These are phyloP conservation scores for Serripes groenlandicus DNA, from an alignment of 2,888 invertebrate genomes.

Conservation along the genomic window DNA sequence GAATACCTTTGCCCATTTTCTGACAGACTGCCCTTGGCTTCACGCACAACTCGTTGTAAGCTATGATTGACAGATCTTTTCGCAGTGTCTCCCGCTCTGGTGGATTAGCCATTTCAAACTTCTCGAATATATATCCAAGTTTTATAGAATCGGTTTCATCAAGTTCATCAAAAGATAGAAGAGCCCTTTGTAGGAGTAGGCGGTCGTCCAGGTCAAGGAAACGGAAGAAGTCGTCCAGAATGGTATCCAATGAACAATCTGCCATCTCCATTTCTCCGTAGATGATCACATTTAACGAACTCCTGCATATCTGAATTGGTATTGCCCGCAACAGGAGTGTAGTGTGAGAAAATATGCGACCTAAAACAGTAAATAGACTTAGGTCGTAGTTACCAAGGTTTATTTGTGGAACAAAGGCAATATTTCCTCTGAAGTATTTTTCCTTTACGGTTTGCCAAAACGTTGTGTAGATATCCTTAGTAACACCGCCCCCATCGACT, in stretches of 20 bases:
- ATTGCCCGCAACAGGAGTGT: background rate
- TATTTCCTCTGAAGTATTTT: background rate
- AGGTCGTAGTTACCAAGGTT: background rate
- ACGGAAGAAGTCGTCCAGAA: background rate
- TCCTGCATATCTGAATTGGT: background rate
- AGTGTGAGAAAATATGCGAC: background rate
- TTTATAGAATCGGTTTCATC: background rate
- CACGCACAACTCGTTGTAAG: background rate
- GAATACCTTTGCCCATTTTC: background rate
- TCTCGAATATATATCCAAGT: background rate
- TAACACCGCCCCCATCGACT: background rate
- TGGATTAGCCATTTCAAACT: background rate
- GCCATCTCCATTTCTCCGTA: constrained; percentile 4
- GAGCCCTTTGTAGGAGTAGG: background rate
- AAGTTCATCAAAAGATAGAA: background rate
- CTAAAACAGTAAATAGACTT: background rate
- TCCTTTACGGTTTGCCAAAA: background rate
- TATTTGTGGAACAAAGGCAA: no score
- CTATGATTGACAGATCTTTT: background rate
- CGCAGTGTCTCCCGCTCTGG: background rate
- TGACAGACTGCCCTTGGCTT: background rate
- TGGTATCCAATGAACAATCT: background rate
- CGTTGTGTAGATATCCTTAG: constrained; percentile 1
- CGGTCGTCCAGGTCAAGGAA: background rate
- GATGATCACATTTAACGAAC: background rate